These are phyloP conservation scores for Hyppa rectilinea DNA, from an alignment of 2,888 invertebrate genomes.

Conservation along the genomic window DNA sequence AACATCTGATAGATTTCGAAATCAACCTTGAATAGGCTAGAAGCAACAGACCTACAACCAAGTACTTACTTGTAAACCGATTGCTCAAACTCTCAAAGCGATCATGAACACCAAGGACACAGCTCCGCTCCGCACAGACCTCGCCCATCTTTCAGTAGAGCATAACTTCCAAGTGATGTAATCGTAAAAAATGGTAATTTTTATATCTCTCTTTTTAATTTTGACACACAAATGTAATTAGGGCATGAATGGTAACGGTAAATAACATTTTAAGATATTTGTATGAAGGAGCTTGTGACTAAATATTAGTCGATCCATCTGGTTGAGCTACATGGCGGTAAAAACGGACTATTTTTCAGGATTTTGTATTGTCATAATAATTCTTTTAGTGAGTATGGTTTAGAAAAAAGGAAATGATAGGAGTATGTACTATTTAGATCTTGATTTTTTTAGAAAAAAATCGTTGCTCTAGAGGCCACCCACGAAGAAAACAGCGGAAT, in stretches of 20 bases:
- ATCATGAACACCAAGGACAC: constrained; percentile 43
- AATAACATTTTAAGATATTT: constrained; percentile 5
- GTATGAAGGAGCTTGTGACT: too few relatives aligned
- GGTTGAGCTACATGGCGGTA: too few relatives aligned
- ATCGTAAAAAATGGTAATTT: constrained; percentile 44
- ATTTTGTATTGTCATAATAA: too few relatives aligned
- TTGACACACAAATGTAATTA: constrained; percentile 54
- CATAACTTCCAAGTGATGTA: constrained; percentile 9
- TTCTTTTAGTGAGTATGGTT: too few relatives aligned
- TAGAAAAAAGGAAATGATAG: too few relatives aligned
- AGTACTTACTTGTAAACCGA: constrained; percentile 7
- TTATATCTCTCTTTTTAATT: constrained; percentile 50
- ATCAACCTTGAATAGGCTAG: constrained; percentile 22
- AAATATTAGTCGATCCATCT: too few relatives aligned
- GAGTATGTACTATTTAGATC: too few relatives aligned
- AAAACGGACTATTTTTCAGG: too few relatives aligned
- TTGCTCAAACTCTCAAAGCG: constrained; percentile 27
- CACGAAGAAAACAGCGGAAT: too few relatives aligned
- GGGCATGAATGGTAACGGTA: constrained; percentile 28
- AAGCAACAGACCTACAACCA: constrained; percentile 22
- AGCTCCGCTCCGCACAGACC: constrained; percentile 18
- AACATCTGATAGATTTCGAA: constrained; percentile 17
- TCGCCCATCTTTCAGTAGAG: constrained; percentile 40
- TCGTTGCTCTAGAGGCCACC: too few relatives aligned
- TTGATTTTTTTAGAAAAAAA: too few relatives aligned